Base-by-base conservation (phyloP, 2,888 invertebrate species). In the Entomobrya multifasciata region DNA sequence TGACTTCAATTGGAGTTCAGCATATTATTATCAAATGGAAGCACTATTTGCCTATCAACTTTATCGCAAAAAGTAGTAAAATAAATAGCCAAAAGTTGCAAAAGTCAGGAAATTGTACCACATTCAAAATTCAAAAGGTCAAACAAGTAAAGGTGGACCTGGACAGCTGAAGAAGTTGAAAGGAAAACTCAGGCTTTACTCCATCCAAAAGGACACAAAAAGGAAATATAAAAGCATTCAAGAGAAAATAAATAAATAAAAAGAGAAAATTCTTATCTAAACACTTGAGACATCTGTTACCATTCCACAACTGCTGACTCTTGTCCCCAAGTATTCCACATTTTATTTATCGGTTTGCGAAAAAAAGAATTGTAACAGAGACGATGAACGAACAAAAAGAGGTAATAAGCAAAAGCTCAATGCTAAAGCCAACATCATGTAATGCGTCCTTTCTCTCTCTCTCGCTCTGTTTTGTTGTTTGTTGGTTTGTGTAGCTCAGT, bases 281-380 rank as follows among this genome's bases (percentile, higher is more conserved):
- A 83, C 65, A 83, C 76, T 74, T 74, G 62, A 62, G 83, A 76
- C 74, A 82, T 60, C 82, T 82, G 74, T 25, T 76, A 52, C 76
- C 76, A 65, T 65, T 65, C 55, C 65, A 76, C 55, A 67, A 67
- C 44, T 41, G 41, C n/a, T n/a, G 2, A 47, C n/a, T n/a, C 5
- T 2, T 55, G 15, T 55, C 1, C 20, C 17, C n/a, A 15, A 3
- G 10, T 65, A 36, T 62, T 60, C 47, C 44, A 55, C 49, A 74
- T 47, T 44, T 52, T 55, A 82, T 49, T 67, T 67, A 67, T 67
- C 67, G 22, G 30, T 49, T 52, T 17, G 30, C 25, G 17, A 47
- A 44, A 44, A 44, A 22, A 17, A 22, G 67, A 44, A 41, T 67
- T 67, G 67, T 62, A 20, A 17, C n/a, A 13, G 8, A 15, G n/a